These are phyloP conservation scores for Cyclura pinguis DNA, from an alignment of 2,797 vertebrate species.

Conservation along the genomic window DNA sequence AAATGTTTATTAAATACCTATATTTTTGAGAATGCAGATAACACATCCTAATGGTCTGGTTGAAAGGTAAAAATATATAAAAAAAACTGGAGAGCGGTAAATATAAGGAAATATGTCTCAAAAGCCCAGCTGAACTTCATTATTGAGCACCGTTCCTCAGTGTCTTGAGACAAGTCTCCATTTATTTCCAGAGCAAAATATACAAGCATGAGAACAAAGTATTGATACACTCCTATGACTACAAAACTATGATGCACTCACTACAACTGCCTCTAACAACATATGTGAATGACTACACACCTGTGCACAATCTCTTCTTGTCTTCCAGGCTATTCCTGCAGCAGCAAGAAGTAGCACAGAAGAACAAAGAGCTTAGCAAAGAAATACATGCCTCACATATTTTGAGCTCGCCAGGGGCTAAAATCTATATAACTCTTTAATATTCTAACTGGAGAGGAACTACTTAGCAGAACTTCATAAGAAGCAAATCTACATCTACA, in stretches of 20 bases:
- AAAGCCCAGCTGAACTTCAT: no score
- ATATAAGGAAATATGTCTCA: no score
- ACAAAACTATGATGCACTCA: slow-evolving; percentile 7
- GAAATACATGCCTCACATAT: neutral
- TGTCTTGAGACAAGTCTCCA: no score
- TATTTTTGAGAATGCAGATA: neutral
- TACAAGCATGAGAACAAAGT: slow-evolving; percentile 7
- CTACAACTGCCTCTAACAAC: neutral
- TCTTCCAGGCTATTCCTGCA: neutral
- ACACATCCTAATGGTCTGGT: neutral
- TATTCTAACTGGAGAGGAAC: neutral
- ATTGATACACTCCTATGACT: neutral
- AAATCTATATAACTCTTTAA: slow-evolving; percentile 1
- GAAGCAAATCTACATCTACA: neutral
- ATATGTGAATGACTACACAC: neutral
- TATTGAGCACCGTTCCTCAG: no score
- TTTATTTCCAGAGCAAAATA: neutral
- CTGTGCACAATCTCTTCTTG: neutral
- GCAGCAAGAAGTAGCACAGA: neutral
- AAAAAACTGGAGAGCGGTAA: no score
- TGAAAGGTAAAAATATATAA: no score
- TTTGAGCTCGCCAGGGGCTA: neutral
- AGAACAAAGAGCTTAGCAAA: neutral
- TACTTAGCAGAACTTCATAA: neutral
- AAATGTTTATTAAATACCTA: neutral